Conservation (phyloP, 2,888 invertebrate genomes). For the Xylota segnis region DNA sequence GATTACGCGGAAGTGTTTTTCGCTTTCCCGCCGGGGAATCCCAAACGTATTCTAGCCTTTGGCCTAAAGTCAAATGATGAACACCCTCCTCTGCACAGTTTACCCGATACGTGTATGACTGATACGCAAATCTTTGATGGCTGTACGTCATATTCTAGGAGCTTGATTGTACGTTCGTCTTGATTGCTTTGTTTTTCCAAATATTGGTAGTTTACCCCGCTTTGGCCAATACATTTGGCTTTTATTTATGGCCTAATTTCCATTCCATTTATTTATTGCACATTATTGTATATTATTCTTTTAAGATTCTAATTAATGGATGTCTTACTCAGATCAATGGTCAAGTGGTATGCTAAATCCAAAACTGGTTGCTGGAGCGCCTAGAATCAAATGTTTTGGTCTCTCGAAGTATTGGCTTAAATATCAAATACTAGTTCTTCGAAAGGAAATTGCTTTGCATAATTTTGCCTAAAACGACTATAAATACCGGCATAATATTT, state of each 20-base stretch:
- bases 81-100: no score
- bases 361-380: constrained; percentile 6
- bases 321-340: neutral
- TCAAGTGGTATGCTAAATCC: neutral
- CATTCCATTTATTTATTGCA: neutral
- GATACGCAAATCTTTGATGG: no score
- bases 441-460: neutral
- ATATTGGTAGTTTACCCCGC: neutral
- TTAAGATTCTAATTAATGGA: neutral
- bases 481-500: constrained; percentile 56
- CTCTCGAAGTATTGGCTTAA: neutral
- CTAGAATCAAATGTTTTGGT: constrained; percentile 13
- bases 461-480: neutral
- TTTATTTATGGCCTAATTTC: neutral
- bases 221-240: neutral
- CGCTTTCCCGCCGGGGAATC: no score
- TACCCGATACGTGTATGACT: no score
- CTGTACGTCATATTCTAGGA: no score
- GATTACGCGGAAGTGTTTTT: no score
- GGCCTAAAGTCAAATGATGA: no score
- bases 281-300: neutral
- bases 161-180: no score
- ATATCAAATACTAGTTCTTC: neutral
- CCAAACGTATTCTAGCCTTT: no score
- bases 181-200: no score